phyloP scores from a whole-genome alignment of 2,888 invertebrate species.

The Hirtodrosophila alboralis region DNA sequence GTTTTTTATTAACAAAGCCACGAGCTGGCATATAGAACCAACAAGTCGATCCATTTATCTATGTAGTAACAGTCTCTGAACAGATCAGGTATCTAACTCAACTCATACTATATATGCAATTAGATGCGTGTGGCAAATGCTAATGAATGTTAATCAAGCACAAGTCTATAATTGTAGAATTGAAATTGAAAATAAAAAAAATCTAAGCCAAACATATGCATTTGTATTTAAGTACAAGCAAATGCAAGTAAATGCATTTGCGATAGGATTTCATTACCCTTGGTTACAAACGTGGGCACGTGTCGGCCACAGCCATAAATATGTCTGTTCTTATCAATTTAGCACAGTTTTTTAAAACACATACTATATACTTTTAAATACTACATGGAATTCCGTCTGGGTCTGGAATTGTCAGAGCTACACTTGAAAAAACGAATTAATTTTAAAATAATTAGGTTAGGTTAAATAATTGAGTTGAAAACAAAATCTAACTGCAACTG shows the following conservation, averaged over 20 bases:
- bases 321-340: conserved; percentile 25
- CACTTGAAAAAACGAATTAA: too few species aligned
- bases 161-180: conserved; percentile 23
- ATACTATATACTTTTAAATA: not conserved
- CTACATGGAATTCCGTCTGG: not conserved
- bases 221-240: too few species aligned
- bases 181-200: conserved; percentile 15
- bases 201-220: conserved; percentile 8
- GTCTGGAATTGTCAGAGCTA: too few species aligned
- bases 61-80: conserved; percentile 1
- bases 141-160: conserved; percentile 54
- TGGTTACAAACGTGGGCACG: conserved; percentile 30
- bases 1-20: too few species aligned
- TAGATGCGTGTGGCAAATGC: conserved; percentile 28
- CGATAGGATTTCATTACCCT: conserved; percentile 2
- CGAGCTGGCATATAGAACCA: too few species aligned
- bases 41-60: not conserved
- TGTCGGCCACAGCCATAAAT: conserved; percentile 9
- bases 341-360: conserved; percentile 22
- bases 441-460: too few species aligned
- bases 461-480: too few species aligned
- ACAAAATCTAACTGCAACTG: too few species aligned
- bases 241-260: conserved; percentile 14
- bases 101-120: not conserved
- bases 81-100: conserved; percentile 3